phyloP scores from a whole-genome alignment of 2,113 vertebrate genomes.

The Vanacampus margaritifer region DNA sequence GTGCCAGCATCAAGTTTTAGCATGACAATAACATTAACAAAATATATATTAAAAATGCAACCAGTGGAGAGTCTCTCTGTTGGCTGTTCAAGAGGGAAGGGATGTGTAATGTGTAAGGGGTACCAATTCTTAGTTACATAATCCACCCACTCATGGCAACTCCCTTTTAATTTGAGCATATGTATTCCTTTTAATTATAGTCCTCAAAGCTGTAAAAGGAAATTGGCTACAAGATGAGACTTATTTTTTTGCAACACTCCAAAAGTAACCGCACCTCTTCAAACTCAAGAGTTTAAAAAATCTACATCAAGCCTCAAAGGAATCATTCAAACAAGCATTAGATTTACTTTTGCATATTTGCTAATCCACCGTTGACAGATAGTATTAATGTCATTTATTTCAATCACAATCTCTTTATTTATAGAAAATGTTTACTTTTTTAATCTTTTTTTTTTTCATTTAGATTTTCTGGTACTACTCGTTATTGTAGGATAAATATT shows the following conservation, averaged over 20 bases:
- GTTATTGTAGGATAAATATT: background rate
- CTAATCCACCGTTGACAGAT: background rate
- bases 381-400: no score
- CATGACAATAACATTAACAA: background rate
- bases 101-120: constrained; percentile 4
- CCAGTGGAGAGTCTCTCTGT: background rate
- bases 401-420: no score
- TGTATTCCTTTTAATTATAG: background rate
- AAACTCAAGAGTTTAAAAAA: background rate
- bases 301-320: background rate
- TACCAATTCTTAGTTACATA: constrained; percentile 46
- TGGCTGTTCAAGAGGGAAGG: background rate
- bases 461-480: no score
- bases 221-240: background rate
- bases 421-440: no score
- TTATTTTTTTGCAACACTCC: background rate
- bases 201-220: background rate
- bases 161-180: constrained; percentile 10
- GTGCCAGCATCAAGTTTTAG: constrained; percentile 17
- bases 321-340: background rate
- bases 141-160: constrained; percentile 29
- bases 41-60: background rate
- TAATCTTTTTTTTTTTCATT: no score
- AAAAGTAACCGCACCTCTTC: background rate
- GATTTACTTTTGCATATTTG: background rate